Percentiles rank a stretch among this genome's conserved stretches.
Evolutionary conservation across 2,113 vertebrate genomes (phyloP).

Genomic region (Stercorarius parasiticus): DNA sequence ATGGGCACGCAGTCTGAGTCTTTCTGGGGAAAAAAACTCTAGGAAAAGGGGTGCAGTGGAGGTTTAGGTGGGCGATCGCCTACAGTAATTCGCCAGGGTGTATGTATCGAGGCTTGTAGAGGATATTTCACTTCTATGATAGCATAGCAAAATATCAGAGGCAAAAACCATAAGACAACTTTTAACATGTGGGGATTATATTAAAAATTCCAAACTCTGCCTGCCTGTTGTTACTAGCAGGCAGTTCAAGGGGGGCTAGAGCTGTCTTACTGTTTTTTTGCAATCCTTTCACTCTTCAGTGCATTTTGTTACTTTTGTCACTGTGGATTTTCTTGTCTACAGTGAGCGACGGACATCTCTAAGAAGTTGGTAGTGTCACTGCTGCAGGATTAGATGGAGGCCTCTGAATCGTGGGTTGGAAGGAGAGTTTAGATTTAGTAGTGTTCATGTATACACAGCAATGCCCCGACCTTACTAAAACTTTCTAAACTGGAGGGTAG

Average conservation of each 20-base stretch:
- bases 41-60: not conserved
- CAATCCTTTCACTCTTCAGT: not conserved
- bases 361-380: not conserved
- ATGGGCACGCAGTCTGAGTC: not conserved
- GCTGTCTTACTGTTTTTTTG: not conserved
- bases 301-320: not conserved
- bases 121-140: not conserved
- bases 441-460: no score
- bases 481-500: not conserved
- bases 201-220: not conserved
- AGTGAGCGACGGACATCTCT: not conserved
- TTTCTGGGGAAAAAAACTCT: not conserved
- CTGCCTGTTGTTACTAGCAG: not conserved
- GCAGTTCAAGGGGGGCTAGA: not conserved
- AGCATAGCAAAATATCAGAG: not conserved
- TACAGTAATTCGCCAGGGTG: fast-evolving
- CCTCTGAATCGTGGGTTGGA: not conserved
- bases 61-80: not conserved
- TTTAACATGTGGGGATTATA: not conserved
- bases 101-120: not conserved
- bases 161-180: not conserved
- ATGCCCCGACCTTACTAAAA: not conserved
- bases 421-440: not conserved
- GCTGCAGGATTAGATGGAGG: not conserved
- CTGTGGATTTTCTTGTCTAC: not conserved